Conservation (phyloP, 2,797 vertebrate genomes). For the Alosa sapidissima region DNA sequence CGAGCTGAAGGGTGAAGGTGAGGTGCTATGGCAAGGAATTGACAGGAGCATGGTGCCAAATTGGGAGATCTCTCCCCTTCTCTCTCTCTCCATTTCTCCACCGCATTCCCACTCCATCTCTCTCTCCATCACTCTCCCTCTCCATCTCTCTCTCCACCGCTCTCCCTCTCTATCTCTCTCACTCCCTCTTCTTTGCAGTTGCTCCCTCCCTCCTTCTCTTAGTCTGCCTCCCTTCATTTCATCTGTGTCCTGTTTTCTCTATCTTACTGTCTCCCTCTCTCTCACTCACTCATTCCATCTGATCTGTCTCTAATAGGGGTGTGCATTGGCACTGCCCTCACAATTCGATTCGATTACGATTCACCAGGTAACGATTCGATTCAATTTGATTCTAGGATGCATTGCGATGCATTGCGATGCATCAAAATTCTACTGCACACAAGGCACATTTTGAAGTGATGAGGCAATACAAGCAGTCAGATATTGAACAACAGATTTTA, state of each 20-base stretch:
- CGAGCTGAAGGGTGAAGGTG: constrained; percentile 58
- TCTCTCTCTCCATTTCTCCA: not conserved
- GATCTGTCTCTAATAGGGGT: too few species aligned
- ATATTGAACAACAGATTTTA: too few species aligned
- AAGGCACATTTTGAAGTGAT: too few species aligned
- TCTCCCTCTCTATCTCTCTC: not conserved
- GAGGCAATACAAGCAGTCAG: too few species aligned
- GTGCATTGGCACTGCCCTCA: too few species aligned
- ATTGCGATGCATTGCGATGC: too few species aligned
- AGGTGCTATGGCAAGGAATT: constrained; percentile 53
- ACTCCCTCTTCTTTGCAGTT: not conserved
- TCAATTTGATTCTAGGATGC: too few species aligned
- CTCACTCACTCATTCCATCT: not conserved
- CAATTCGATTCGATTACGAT: too few species aligned
- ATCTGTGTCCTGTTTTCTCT: not conserved
- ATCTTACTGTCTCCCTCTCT: not conserved
- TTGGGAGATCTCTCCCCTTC: constrained; percentile 41
- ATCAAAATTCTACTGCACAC: too few species aligned
- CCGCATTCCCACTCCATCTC: not conserved
- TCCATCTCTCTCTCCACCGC: not conserved
- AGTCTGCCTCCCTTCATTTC: constrained; percentile 9
- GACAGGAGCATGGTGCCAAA: constrained; percentile 56
- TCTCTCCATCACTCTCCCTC: not conserved
- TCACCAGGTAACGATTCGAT: too few species aligned
- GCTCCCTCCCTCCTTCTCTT: constrained; percentile 41